Conservation (phyloP, 1,140 invertebrate genomes). For the Trichoplusia ni region DNA sequence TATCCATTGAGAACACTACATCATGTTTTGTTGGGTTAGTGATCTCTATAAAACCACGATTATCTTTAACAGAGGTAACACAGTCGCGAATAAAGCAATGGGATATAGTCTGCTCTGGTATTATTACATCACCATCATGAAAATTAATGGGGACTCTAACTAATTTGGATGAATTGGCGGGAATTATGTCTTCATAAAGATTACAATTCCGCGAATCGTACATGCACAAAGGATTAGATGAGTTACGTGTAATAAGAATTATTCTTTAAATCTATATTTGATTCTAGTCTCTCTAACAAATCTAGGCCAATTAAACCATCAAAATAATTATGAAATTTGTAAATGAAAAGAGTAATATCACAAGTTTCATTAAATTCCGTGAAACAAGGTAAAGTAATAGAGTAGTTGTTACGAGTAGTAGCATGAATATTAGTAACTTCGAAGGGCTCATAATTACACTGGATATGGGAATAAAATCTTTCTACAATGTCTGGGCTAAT, state of each 20-base stretch:
- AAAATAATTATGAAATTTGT: slow-evolving; percentile 44
- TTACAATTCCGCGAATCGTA: no score
- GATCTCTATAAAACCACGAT: background rate
- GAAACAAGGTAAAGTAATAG: no score
- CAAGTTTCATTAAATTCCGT: slow-evolving; percentile 33
- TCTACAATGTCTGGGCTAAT: background rate
- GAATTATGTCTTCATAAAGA: no score
- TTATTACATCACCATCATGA: no score
- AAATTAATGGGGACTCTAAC: no score
- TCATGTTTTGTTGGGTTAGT: no score
- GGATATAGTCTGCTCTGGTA: no score
- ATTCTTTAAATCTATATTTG: slow-evolving; percentile 35
- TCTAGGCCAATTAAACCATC: slow-evolving; percentile 39
- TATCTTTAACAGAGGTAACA: slow-evolving; percentile 1
- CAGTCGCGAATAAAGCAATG: slow-evolving; percentile 34
- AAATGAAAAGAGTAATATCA: slow-evolving; percentile 33
- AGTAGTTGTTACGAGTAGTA: slow-evolving; percentile 14
- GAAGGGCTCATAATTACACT: slow-evolving; percentile 10
- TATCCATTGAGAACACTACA: slow-evolving; percentile 26
- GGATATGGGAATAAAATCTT: background rate
- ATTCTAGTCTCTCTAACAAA: slow-evolving; percentile 26
- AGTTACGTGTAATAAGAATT: no score
- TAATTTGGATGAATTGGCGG: no score
- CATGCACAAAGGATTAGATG: no score
- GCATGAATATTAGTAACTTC: no score